Conservation (phyloP, 1,140 invertebrate genomes). For the Arion vulgaris region DNA sequence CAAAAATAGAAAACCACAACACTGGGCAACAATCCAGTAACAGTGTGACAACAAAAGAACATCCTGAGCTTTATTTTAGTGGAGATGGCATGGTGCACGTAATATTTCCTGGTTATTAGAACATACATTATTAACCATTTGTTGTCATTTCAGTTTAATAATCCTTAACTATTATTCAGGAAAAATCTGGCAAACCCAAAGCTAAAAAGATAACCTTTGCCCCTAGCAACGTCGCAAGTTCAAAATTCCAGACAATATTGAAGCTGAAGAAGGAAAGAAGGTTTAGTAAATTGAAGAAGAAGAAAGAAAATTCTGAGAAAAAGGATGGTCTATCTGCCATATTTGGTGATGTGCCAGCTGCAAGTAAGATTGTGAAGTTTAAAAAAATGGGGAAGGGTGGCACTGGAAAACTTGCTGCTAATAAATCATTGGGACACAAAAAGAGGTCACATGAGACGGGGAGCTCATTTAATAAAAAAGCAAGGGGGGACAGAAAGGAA, state of each 20-base stretch:
- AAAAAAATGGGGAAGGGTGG: neutral
- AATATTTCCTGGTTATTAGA: too few relatives aligned
- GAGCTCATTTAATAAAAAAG: neutral
- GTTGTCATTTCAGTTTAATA: too few relatives aligned
- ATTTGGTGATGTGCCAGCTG: slow-evolving; percentile 12
- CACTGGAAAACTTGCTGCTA: neutral
- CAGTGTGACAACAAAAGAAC: too few relatives aligned
- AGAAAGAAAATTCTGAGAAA: slow-evolving; percentile 14
- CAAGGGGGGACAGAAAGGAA: too few relatives aligned
- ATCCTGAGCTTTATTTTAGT: too few relatives aligned
- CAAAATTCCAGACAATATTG: slow-evolving; percentile 13
- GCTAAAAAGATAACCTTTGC: slow-evolving; percentile 2
- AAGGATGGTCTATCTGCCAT: slow-evolving; percentile 21
- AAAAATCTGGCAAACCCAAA: neutral
- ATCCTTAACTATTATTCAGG: slow-evolving; percentile 14
- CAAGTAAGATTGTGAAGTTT: neutral
- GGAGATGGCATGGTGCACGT: too few relatives aligned
- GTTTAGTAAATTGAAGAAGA: slow-evolving; percentile 34
- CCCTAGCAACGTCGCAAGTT: slow-evolving; percentile 8
- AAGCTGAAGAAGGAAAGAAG: slow-evolving; percentile 12
- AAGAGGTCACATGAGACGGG: neutral
- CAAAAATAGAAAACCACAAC: too few relatives aligned
- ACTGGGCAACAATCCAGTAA: too few relatives aligned
- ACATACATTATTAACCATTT: too few relatives aligned
- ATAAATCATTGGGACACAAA: slow-evolving; percentile 7